Evolutionary conservation across 2,113 vertebrate genomes (phyloP).

Genomic region (Nannobrachium achirus): DNA sequence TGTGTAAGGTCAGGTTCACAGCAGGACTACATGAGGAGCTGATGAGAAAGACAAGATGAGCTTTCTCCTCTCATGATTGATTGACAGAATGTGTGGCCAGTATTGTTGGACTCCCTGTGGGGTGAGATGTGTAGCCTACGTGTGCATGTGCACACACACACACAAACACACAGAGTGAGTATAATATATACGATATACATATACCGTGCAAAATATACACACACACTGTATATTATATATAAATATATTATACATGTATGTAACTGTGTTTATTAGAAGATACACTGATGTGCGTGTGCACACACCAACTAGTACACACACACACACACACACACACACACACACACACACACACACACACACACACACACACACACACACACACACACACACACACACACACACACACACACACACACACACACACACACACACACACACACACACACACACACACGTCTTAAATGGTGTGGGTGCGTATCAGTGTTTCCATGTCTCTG

Average conservation of each 20-base stretch:
- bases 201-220: too few species aligned
- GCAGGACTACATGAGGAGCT: slow-evolving; percentile 49
- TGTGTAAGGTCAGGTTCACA: slow-evolving; percentile 42
- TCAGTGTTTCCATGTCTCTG: slow-evolving; percentile 14
- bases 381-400: background rate
- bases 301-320: too few species aligned
- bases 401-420: background rate
- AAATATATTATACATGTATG: too few species aligned
- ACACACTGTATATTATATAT: too few species aligned
- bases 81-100: slow-evolving; percentile 18
- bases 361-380: slow-evolving; percentile 15
- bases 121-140: too few species aligned
- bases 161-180: too few species aligned
- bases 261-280: too few species aligned
- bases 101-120: background rate
- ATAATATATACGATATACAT: too few species aligned
- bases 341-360: too few species aligned
- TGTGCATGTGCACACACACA: background rate
- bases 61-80: slow-evolving; percentile 41
- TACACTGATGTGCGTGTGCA: too few species aligned
- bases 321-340: too few species aligned
- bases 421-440: slow-evolving; percentile 1
- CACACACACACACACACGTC: background rate
- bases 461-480: background rate
- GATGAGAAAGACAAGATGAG: slow-evolving; percentile 40